Conservation (phyloP, 2,113 vertebrate genomes). For the Poeciliopsis occidentalis region DNA sequence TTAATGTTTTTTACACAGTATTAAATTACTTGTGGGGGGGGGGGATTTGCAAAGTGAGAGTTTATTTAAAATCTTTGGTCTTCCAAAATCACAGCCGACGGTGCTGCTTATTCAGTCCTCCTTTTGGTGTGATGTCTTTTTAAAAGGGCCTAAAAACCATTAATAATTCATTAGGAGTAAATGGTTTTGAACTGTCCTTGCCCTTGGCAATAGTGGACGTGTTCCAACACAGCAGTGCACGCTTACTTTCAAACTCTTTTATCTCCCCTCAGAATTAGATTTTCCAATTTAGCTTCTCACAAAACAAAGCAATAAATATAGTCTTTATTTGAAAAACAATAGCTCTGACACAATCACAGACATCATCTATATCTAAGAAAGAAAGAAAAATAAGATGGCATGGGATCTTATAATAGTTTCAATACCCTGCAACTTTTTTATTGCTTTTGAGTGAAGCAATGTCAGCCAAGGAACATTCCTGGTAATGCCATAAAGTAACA, state of each 20-base stretch:
- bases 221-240: slow-evolving; percentile 62
- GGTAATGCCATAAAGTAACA: slow-evolving; percentile 63
- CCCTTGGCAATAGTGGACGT: slow-evolving; percentile 58
- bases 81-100: slow-evolving; percentile 7
- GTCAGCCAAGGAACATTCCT: slow-evolving; percentile 63
- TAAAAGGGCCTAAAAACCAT: slow-evolving; percentile 60
- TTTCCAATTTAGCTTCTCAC: slow-evolving; percentile 49
- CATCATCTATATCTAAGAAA: slow-evolving; percentile 3
- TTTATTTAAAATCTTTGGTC: slow-evolving; percentile 2
- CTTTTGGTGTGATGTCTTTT: slow-evolving; percentile 42
- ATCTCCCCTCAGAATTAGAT: slow-evolving; percentile 52
- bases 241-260: slow-evolving; percentile 30
- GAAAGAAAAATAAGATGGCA: background rate
- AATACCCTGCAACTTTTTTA: slow-evolving; percentile 45
- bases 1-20: background rate
- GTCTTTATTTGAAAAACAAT: slow-evolving; percentile 32
- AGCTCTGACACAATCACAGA: slow-evolving; percentile 14
- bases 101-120: slow-evolving; percentile 11
- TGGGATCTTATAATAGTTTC: slow-evolving; percentile 36
- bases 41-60: background rate
- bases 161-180: slow-evolving; percentile 74
- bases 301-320: slow-evolving; percentile 28
- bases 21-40: background rate
- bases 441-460: slow-evolving; percentile 46
- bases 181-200: slow-evolving; percentile 75